phyloP scores from a whole-genome alignment of 2,797 vertebrate species.

The Enteromius viviparus region DNA sequence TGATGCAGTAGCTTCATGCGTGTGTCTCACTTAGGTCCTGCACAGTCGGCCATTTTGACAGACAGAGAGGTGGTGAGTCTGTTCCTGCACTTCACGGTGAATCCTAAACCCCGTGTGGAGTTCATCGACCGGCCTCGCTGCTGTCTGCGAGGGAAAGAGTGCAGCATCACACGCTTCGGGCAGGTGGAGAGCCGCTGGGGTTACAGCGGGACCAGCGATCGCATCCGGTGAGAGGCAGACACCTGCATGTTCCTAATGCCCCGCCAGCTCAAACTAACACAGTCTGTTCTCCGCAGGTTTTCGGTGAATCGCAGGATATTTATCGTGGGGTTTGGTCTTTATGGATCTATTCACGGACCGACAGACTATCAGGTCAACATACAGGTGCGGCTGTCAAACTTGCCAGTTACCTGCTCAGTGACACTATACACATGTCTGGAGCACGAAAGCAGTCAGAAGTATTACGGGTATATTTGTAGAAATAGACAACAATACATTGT shows the following conservation, averaged over 20 bases:
- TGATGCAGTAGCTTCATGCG: background rate
- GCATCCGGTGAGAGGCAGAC: slow-evolving; percentile 83
- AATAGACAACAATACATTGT: no score
- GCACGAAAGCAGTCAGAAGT: no score
- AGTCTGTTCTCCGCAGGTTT: slow-evolving; percentile 77
- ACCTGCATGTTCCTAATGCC: rapidly evolving
- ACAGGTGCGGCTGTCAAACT: slow-evolving; percentile 79
- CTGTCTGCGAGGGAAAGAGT: slow-evolving; percentile 95
- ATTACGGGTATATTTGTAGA: no score
- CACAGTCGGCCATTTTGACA: slow-evolving; percentile 87
- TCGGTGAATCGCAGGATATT: slow-evolving; percentile 96
- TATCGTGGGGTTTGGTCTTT: slow-evolving; percentile 94
- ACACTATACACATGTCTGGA: no score
- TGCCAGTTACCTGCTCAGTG: background rate
- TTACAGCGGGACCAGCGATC: slow-evolving; percentile 96
- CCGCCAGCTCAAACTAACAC: background rate
- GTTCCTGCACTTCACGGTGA: slow-evolving; percentile 98
- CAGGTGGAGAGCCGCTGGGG: slow-evolving; percentile 99
- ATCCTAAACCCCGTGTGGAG: slow-evolving; percentile 95
- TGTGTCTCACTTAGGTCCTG: slow-evolving; percentile 71
- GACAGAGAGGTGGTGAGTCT: slow-evolving; percentile 95
- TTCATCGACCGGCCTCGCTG: slow-evolving; percentile 95
- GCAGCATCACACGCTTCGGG: slow-evolving; percentile 93
- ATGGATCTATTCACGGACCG: slow-evolving; percentile 96
- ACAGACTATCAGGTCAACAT: slow-evolving; percentile 99